Evolutionary conservation across 2,888 invertebrate genomes (phyloP).

Genomic region (Macrostomum cliftonense): DNA sequence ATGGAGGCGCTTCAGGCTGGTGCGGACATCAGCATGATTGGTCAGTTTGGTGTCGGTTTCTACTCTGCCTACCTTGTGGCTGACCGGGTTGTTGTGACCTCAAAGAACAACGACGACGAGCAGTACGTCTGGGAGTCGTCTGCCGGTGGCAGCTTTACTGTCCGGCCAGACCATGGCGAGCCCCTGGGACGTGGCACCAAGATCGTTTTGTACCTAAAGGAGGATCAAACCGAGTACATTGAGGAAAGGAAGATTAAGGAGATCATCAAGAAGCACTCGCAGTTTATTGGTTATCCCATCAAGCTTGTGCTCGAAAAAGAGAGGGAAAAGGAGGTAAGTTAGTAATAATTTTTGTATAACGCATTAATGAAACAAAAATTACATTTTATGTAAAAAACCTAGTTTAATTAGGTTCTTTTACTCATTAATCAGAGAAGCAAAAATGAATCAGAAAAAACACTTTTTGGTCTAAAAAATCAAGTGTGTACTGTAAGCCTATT

Average conservation of each 20-base stretch:
- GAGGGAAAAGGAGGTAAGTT: conserved; percentile 61
- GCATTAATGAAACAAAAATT: too few relatives aligned
- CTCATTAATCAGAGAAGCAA: too few relatives aligned
- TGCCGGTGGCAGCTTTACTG: conserved; percentile 91
- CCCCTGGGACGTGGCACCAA: conserved; percentile 53
- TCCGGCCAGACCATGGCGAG: conserved; percentile 44
- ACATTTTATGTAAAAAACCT: too few relatives aligned
- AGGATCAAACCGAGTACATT: conserved; percentile 76
- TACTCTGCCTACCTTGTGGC: conserved; percentile 93
- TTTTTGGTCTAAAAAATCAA: too few relatives aligned
- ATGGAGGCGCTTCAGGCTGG: conserved; percentile 87
- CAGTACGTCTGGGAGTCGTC: conserved; percentile 95
- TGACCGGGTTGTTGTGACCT: conserved; percentile 65
- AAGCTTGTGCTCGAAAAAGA: conserved; percentile 74
- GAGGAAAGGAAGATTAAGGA: conserved; percentile 86
- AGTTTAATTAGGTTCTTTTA: too few relatives aligned
- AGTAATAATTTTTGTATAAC: too few relatives aligned
- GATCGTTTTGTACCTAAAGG: conserved; percentile 59
- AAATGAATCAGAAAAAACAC: too few relatives aligned
- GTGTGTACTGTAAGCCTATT: too few relatives aligned
- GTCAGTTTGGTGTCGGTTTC: conserved; percentile 99
- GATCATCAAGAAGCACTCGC: conserved; percentile 92
- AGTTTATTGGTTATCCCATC: conserved; percentile 96
- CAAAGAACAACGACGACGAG: conserved; percentile 93
- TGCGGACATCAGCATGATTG: conserved; percentile 98